These are phyloP conservation scores for Parus major DNA, from an alignment of 2,113 vertebrate genomes.

Conservation along the genomic window DNA sequence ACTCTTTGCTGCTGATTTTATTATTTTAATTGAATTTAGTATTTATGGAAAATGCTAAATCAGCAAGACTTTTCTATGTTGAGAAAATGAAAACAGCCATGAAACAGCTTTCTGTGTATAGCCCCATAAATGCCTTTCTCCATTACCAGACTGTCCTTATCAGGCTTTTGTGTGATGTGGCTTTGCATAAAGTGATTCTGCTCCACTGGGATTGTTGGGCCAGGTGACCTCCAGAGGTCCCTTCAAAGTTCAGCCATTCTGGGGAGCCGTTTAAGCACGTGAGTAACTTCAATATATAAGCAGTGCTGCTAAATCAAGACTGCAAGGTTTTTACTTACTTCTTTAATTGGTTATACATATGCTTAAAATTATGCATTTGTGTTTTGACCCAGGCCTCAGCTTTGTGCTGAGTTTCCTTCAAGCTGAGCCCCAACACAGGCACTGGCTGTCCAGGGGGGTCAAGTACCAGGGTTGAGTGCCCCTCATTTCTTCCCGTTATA, in stretches of 20 bases:
- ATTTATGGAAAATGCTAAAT: not conserved
- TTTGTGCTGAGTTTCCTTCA: not conserved
- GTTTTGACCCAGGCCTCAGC: not conserved
- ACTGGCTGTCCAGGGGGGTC: accelerated
- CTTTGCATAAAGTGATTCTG: not conserved
- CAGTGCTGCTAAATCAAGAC: not conserved
- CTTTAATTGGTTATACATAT: not conserved
- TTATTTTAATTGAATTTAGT: not conserved
- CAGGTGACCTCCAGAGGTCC: not conserved
- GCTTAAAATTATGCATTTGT: not conserved
- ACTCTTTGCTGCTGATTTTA: not conserved
- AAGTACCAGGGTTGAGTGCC: accelerated
- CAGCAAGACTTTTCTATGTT: not conserved
- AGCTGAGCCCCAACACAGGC: not conserved
- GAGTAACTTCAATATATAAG: not conserved
- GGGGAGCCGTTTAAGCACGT: not conserved
- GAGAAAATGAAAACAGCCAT: not conserved
- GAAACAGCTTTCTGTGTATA: not conserved
- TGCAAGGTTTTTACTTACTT: not conserved
- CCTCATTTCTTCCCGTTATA: not conserved
- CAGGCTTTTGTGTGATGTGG: not conserved
- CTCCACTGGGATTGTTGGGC: not conserved
- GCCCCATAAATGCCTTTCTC: not conserved
- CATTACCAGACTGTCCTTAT: not conserved
- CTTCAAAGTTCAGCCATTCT: not conserved